Evolutionary conservation across 2,888 invertebrate genomes (phyloP), one percentile per base, ranked within the genome.

Genomic region (Drosophila neonasuta): DNA sequence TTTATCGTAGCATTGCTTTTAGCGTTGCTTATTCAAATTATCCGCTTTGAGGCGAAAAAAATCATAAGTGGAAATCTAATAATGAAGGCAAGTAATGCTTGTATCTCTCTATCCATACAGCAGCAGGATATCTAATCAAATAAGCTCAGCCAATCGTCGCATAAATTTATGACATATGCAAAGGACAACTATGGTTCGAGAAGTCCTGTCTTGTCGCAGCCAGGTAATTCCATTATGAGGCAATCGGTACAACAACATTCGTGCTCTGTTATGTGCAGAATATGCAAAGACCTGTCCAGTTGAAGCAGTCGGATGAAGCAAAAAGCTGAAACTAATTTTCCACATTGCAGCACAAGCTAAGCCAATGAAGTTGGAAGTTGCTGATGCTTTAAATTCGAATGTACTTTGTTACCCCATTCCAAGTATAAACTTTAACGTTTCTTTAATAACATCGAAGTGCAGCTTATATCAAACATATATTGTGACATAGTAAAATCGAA

Each of bases 271-370:
- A 70, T 57, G 24, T 49, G 41, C 34, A 32, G 46, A 29, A 48
- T 66, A 58, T 62, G 58, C 59, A 50, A 42, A 44, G 54, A 45
- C 8, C 34, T 61, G 60, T 52, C 61, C 70, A 58, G 44, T 54
- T 65, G 45, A 20, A 62, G 17, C 34, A 30, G 46, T 58, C 17
- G 58, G 51, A 17, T 50, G 57, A 48, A 58, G 59, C n/a, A 64
- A 70, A 64, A 77, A 77, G 65, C 49, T 66, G 60, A 86, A 89
- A 86, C 88, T 88, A 88, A 88, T 88, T 89, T 89, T 88, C 88
- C 82, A 88, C 79, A 75, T 79, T 86, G 79, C 58, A 77, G 82
- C 81, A 88, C 87, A 88, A 65, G 73, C 62, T 81, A 66, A 72
- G 78, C 77, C 79, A 74, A 78, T 77, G 36, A n/a, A 44, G 29